Conservation (phyloP, 2,113 vertebrate genomes). For the Misgurnus anguillicaudatus region DNA sequence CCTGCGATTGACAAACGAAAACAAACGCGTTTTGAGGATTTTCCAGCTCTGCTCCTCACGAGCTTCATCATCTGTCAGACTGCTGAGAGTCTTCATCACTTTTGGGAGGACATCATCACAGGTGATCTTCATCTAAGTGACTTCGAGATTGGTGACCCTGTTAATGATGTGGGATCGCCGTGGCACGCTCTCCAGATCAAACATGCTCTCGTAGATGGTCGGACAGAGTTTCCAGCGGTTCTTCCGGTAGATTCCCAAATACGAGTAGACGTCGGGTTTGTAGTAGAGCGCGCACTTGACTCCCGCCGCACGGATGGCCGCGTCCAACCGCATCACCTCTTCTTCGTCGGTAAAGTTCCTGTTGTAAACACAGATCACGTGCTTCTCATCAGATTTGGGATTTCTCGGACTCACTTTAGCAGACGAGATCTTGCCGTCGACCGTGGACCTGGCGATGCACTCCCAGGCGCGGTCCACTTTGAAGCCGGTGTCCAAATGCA, state of each 20-base stretch:
- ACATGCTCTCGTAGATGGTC: conserved; percentile 90
- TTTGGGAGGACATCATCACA: no score
- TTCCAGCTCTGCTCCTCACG: not conserved
- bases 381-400: conserved; percentile 67
- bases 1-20: not conserved
- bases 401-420: conserved; percentile 84
- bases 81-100: not conserved
- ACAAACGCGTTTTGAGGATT: not conserved
- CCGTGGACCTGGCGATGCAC: conserved; percentile 77
- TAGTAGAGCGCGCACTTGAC: conserved; percentile 85
- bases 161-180: conserved; percentile 83
- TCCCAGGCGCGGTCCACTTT: conserved; percentile 90
- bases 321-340: conserved; percentile 79
- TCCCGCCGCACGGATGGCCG: conserved; percentile 78
- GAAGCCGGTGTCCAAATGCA: conserved; percentile 86
- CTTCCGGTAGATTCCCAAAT: conserved; percentile 87
- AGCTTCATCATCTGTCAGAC: not conserved
- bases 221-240: conserved; percentile 90
- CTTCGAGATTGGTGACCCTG: conserved; percentile 81
- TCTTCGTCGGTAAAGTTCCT: conserved; percentile 83
- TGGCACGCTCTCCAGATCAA: conserved; percentile 83
- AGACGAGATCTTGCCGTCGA: conserved; percentile 76
- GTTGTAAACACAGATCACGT: conserved; percentile 88
- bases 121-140: conserved; percentile 57
- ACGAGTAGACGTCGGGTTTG: conserved; percentile 89